Base-by-base conservation (phyloP, 2,113 vertebrate species). In the Regulus satrapa region DNA sequence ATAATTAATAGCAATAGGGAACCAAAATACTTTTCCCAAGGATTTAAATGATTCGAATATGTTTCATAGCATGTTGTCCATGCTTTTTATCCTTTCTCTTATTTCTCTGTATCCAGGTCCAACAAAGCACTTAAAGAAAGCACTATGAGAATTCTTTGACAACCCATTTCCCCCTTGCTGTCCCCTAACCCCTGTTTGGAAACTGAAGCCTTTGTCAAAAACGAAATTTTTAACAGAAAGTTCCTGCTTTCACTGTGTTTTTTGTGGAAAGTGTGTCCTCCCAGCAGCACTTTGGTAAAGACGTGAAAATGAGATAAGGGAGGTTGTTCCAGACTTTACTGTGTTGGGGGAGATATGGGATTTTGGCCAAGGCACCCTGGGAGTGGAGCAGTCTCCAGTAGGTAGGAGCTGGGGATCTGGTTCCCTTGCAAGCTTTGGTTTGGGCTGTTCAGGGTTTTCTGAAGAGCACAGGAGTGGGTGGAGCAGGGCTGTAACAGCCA, bases 51-150 rank as follows among this genome's bases (percentile, higher is more conserved):
- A 69, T 71, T 95, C 52, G 81, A 89, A 32, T 85, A 64, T 52
- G 21, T 89, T 84, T 91, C 0, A 1, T 74, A 80, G 75, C 61
- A 41, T 51, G 55, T 46, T 93, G 48, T 80, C 76, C 2, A 0
- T 55, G 52, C 26, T 92, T 95, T 58, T 90, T 67, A 66, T 61
- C 34, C 46, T 73, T 94, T 92, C 63, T 72, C 62, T 40, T 40
- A 76, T 69, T 92, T 75, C 67, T 74, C 89, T 77, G 41, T 40
- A 90, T 77, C 43, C 59, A 55, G 93, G 59, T 96, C 94, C 94
- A 96, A n/a, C 82, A 90, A 96, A 95, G 81, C 91, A 94, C 96
- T 95, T 97, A 96, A 89, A 92, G 61, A 83, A 61, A 62, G 73
- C 31, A 89, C 75, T 83, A 58, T 32, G 55, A 77, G 67, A 93